A percentile compares a stretch with the other conserved stretches of the same genome.
Conservation (phyloP, 2,888 invertebrate genomes). For the Phania funesta region DNA sequence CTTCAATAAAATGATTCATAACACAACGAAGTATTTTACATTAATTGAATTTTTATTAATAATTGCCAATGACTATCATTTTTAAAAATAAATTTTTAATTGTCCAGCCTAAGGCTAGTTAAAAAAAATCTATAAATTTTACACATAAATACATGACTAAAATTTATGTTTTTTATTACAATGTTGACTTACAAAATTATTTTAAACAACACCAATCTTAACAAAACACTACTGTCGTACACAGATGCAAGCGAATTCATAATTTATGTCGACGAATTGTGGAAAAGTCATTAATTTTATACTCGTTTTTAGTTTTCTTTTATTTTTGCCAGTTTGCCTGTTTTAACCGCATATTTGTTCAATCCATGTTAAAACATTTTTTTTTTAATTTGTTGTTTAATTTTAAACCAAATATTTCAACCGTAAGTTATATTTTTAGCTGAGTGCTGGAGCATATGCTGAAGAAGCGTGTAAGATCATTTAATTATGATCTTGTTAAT, state of each 20-base stretch:
- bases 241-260: conserved; percentile 6
- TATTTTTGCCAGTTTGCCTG: neutral
- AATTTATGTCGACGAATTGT: conserved; percentile 42
- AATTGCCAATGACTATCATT: conserved; percentile 1
- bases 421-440: neutral
- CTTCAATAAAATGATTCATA: neutral
- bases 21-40: neutral
- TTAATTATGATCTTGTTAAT: conserved; percentile 34
- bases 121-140: conserved; percentile 34
- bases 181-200: conserved; percentile 45
- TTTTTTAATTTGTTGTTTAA: neutral
- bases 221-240: conserved; percentile 17
- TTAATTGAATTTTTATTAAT: conserved; percentile 45
- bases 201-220: conserved; percentile 19
- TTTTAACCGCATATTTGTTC: neutral
- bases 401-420: neutral
- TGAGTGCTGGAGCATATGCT: neutral
- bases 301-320: conserved; percentile 24
- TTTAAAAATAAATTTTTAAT: conserved; percentile 50
- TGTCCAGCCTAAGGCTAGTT: conserved; percentile 42
- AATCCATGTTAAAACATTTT: neutral
- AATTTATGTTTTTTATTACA: conserved; percentile 22
- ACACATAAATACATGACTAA: neutral
- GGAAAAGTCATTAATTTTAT: conserved; percentile 49
- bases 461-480: neutral